Conservation (phyloP, 64 coral and sea anemone genomes). For the Montipora cactus region DNA sequence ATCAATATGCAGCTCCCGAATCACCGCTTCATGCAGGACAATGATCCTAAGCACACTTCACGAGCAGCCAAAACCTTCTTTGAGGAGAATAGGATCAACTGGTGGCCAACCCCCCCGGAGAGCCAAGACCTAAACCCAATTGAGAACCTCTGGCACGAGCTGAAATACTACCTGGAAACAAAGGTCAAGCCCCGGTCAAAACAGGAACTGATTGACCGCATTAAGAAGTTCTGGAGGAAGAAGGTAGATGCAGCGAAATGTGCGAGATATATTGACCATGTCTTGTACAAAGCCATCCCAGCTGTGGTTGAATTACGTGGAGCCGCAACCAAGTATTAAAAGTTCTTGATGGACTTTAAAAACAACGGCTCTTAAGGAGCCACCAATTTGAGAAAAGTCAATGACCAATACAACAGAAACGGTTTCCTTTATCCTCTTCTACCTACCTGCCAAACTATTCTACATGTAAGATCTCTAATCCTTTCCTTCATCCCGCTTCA, state of each 20-base stretch:
- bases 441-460: no score
- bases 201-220: conserved; percentile 35
- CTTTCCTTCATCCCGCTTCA: no score
- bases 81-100: conserved; percentile 19
- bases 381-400: no score
- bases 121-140: conserved; percentile 38
- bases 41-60: no score
- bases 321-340: conserved; percentile 36
- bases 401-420: no score
- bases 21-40: no score
- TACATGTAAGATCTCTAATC: no score
- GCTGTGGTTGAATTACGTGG: conserved; percentile 12
- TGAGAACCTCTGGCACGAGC: conserved; percentile 41
- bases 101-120: conserved; percentile 15
- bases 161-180: conserved; percentile 14
- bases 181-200: conserved; percentile 19
- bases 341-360: neutral
- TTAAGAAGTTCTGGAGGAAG: conserved; percentile 34
- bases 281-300: conserved; percentile 23
- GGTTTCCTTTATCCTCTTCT: no score
- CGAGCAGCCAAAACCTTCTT: no score
- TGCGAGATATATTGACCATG: conserved; percentile 31
- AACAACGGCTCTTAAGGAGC: conserved; percentile 1
- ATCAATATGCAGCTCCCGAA: neutral
- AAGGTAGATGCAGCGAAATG: conserved; percentile 8